phyloP scores from a whole-genome alignment of 2,797 vertebrate species.

The Discoglossus pictus region DNA sequence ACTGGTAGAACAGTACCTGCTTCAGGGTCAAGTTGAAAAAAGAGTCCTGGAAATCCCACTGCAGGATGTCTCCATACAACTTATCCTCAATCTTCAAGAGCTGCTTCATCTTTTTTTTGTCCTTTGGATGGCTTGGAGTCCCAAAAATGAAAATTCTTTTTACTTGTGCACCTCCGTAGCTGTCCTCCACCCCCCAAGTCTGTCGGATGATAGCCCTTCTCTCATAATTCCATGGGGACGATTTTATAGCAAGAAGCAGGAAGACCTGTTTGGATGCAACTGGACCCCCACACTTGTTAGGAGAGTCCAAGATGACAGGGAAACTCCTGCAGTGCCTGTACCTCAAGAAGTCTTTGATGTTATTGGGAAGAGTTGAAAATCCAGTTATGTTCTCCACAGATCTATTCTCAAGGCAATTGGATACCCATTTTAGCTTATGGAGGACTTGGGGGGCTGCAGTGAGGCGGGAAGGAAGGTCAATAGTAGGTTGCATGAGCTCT shows the following conservation, averaged over 20 bases:
- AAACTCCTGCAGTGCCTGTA: conserved; percentile 77
- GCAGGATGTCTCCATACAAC: conserved; percentile 72
- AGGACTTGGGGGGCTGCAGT: accelerated
- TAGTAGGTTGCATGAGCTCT: neutral
- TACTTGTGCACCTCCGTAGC: conserved; percentile 59
- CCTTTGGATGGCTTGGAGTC: neutral
- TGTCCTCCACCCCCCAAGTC: conserved; percentile 80
- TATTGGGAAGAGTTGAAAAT: conserved; percentile 63
- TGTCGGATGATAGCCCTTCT: conserved; percentile 77
- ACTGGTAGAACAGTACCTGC: conserved; percentile 80
- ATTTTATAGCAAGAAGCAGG: conserved; percentile 83
- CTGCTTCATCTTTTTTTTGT: conserved; percentile 66
- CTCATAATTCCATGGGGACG: conserved; percentile 74
- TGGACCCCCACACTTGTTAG: conserved; percentile 69
- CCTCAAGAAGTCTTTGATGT: conserved; percentile 72
- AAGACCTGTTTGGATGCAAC: conserved; percentile 65
- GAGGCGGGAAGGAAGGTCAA: accelerated
- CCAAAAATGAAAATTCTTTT: conserved; percentile 76
- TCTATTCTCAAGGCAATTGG: conserved; percentile 59
- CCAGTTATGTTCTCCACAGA: conserved; percentile 51
- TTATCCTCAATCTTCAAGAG: conserved; percentile 72
- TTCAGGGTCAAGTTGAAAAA: conserved; percentile 89
- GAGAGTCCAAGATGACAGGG: conserved; percentile 64
- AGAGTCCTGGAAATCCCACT: conserved; percentile 80
- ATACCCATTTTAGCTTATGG: accelerated